Conservation (phyloP, 2,113 vertebrate species). For the Rhinoptilus africanus region DNA sequence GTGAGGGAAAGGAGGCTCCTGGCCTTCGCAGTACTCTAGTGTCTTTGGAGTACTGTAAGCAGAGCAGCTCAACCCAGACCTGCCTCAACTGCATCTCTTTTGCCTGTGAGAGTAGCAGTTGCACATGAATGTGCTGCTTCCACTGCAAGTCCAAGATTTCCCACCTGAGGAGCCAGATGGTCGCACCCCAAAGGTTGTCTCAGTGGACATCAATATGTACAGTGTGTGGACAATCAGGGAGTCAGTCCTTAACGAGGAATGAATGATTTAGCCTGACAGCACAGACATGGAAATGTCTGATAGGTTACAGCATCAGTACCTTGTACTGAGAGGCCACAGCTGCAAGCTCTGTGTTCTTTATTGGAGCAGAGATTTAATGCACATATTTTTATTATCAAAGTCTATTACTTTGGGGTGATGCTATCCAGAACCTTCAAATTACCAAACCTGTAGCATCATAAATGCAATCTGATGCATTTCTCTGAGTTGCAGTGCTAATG, state of each 20-base stretch:
- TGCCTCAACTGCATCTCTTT: background rate
- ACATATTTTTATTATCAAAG: background rate
- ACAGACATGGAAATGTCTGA: background rate
- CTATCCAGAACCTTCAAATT: background rate
- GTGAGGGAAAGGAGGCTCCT: background rate
- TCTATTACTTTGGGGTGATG: background rate
- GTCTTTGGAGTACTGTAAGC: background rate
- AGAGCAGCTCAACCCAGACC: background rate
- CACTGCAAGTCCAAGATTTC: background rate
- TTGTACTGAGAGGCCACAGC: background rate
- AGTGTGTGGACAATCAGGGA: background rate
- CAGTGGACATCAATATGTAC: background rate
- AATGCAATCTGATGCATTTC: background rate
- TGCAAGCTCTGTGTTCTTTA: background rate
- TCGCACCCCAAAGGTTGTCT: background rate
- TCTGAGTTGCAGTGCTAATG: background rate
- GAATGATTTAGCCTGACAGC: background rate
- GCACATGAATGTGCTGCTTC: background rate
- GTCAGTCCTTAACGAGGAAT: background rate
- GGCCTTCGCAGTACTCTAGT: background rate
- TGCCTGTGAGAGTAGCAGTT: background rate
- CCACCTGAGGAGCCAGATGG: background rate
- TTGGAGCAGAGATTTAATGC: background rate
- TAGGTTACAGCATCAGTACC: fast-evolving
- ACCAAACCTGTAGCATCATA: background rate